A percentile compares a stretch with the other conserved stretches of the same genome.
phyloP scores from a whole-genome alignment of 2,797 vertebrate species.

The Enoplosus armatus region DNA sequence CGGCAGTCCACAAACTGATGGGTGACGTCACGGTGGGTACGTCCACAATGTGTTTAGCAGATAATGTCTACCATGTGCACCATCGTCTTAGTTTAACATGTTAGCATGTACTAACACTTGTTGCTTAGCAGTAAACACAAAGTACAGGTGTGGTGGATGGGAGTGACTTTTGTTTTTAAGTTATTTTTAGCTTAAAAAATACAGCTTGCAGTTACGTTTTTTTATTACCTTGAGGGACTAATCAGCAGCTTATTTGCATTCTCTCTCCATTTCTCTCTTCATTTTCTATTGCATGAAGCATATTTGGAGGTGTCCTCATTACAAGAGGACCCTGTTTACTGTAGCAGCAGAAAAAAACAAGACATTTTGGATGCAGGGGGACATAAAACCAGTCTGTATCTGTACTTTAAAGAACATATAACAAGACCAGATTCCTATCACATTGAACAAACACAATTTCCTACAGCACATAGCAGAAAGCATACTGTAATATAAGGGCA shows the following conservation, averaged over 20 bases:
- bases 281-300: background rate
- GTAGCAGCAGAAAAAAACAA: background rate
- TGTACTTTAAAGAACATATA: background rate
- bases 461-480: background rate
- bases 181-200: background rate
- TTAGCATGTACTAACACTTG: background rate
- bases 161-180: background rate
- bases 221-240: background rate
- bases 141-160: background rate
- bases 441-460: slow-evolving; percentile 31
- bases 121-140: background rate
- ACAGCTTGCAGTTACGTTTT: background rate
- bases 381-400: background rate
- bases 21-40: too few relatives aligned
- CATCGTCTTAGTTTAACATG: background rate
- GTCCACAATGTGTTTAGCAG: too few relatives aligned
- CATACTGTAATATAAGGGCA: background rate
- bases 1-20: too few relatives aligned
- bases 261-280: background rate
- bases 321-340: background rate
- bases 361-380: background rate
- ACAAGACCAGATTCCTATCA: slow-evolving; percentile 11
- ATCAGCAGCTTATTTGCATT: background rate
- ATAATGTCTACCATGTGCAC: background rate
- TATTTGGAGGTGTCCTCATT: background rate